Evolutionary conservation across 2,888 invertebrate genomes (phyloP).

Genomic region (Hypomecis atomaria): DNA sequence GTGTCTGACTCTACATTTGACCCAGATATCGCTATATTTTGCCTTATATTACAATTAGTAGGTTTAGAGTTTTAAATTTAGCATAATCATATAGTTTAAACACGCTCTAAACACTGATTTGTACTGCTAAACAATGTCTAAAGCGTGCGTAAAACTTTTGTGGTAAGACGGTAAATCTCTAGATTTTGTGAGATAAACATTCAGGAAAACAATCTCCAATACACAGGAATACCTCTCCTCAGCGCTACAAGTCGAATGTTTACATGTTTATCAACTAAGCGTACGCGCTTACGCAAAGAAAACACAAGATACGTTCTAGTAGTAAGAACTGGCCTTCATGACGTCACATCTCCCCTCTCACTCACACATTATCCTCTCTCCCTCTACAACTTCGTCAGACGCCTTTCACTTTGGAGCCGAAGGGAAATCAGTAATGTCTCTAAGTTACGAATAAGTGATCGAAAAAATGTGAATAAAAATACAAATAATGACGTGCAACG

Average conservation of each 20-base stretch:
- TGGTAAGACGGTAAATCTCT: too few relatives aligned
- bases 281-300: slow-evolving; percentile 1
- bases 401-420: slow-evolving; percentile 72
- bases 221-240: not conserved
- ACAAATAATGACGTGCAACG: slow-evolving; percentile 36
- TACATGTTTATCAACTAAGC: slow-evolving; percentile 20
- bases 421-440: slow-evolving; percentile 45
- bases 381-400: slow-evolving; percentile 52
- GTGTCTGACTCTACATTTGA: too few relatives aligned
- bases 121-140: too few relatives aligned
- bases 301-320: slow-evolving; percentile 20
- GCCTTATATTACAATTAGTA: too few relatives aligned
- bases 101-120: too few relatives aligned
- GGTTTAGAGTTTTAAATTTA: too few relatives aligned
- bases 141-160: too few relatives aligned
- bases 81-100: too few relatives aligned
- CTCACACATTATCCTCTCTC: slow-evolving; percentile 53
- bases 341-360: slow-evolving; percentile 54
- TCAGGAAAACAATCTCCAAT: too few relatives aligned
- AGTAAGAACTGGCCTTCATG: slow-evolving; percentile 43
- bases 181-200: too few relatives aligned
- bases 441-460: slow-evolving; percentile 28
- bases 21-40: too few relatives aligned
- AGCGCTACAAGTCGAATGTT: slow-evolving; percentile 15
- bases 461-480: slow-evolving; percentile 54